These are phyloP conservation scores for Heliocidaris tuberculata DNA, from an alignment of 35 echinoderm and acorn worm genomes.

Conservation along the genomic window DNA sequence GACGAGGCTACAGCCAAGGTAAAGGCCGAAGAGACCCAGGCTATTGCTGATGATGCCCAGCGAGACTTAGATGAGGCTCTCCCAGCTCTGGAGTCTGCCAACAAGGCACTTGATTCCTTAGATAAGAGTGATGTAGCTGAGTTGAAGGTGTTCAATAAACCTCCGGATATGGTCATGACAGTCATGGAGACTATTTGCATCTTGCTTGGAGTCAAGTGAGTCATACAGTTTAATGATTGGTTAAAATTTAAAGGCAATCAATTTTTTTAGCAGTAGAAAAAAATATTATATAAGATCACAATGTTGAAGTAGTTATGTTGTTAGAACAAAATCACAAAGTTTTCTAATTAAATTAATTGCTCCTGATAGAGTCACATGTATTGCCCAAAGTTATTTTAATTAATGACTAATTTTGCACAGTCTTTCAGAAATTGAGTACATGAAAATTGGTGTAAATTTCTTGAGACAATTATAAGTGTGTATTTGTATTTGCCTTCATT, in stretches of 20 bases:
- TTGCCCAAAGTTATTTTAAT: too few species aligned
- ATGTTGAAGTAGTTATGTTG: too few species aligned
- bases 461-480: too few species aligned
- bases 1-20: constrained; percentile 92
- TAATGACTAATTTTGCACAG: too few species aligned
- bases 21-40: constrained; percentile 95
- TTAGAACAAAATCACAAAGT: too few species aligned
- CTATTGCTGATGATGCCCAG: constrained; percentile 97
- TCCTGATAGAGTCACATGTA: too few species aligned
- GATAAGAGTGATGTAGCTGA: constrained; percentile 95
- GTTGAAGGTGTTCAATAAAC: constrained; percentile 93
- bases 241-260: background rate
- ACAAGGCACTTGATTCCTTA: constrained; percentile 87
- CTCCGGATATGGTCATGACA: constrained; percentile 93
- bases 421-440: too few species aligned
- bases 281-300: too few species aligned
- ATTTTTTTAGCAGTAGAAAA: too few species aligned
- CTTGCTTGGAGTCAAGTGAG: constrained; percentile 84
- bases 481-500: constrained; percentile 1
- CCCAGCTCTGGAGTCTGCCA: constrained; percentile 83
- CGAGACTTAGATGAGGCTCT: constrained; percentile 90
- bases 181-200: constrained; percentile 98
- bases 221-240: background rate
- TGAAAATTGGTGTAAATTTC: too few species aligned
- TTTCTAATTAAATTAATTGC: too few species aligned